A percentile compares a stretch with the other conserved stretches of the same genome.
Conservation (phyloP, 23 tunicate species). For the Styela plicata region DNA sequence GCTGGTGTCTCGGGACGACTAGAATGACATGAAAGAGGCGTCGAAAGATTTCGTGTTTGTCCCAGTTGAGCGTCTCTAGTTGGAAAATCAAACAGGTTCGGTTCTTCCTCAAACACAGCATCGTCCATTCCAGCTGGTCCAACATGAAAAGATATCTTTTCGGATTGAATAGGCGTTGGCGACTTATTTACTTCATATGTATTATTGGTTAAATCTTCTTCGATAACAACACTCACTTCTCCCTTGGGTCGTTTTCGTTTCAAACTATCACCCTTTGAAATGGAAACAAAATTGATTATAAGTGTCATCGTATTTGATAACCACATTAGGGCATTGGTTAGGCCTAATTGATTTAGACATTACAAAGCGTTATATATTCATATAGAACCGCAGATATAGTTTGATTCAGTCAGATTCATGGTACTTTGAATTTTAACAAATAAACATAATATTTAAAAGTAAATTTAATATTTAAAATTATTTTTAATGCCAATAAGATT, state of each 20-base stretch:
- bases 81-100: neutral
- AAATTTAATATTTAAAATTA: too few species aligned
- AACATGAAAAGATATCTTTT: conserved; percentile 11
- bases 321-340: too few species aligned
- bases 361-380: too few species aligned
- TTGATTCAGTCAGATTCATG: too few species aligned
- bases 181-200: neutral
- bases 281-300: neutral
- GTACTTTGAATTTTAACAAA: too few species aligned
- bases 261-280: conserved; percentile 63
- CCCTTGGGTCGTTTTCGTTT: conserved; percentile 66
- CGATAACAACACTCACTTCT: neutral
- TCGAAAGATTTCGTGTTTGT: neutral
- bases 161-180: neutral
- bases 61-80: neutral
- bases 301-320: too few species aligned
- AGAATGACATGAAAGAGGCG: conserved; percentile 4
- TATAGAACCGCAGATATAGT: too few species aligned
- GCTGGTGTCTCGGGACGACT: conserved; percentile 25
- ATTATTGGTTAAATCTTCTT: neutral
- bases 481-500: too few species aligned
- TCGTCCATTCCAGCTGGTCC: conserved; percentile 30
- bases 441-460: too few species aligned
- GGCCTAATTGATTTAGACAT: too few species aligned
- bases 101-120: conserved; percentile 16